Evolutionary conservation across 37 sponge, comb jelly and placozoan species (phyloP), one percentile per base, ranked within the genome.

Genomic region (Agelas oroides): DNA sequence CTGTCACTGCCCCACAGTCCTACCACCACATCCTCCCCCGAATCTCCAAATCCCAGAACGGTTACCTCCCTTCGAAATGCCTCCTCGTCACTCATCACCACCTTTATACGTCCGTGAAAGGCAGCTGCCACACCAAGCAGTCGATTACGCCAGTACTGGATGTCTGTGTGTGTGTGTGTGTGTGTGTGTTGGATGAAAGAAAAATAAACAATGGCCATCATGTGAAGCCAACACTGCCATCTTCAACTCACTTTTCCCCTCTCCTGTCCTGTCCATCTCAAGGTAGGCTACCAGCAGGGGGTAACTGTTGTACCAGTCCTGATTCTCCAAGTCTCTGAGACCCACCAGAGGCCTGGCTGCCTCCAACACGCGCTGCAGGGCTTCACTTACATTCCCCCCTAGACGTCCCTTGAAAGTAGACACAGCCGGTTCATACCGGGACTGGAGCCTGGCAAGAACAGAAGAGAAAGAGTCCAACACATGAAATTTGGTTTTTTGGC

Each of bases 11-110:
- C 88, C 68, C 58, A 88, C 36, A 88, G 39, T 33, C 72, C 88
- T 24, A 81, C 77, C 2, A 59, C 76, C 24, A 88, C 88, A 79
- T 88, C 88, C 37, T 88, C 88, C 19, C 88, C 82, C 81, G 82
- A 67, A 53, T 80, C 81, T 12, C 18, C 69, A 1, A 88, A 18
- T 2, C 82, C 88, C 24, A 88, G 69, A 2, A 62, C 71, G 66
- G 32, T 55, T 56, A 88, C 58, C 39, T 91, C 86, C 30, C 74
- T 33, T 11, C 15, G 23, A 52, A 76, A 86, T 27, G 81, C 86
- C 30, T 28, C 71, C 46, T 80, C 80, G 67, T 91, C 56, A 25
- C 53, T 59, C n/a, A 81, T 68, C 16, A 60, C 81, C 37, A 91
- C 78, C 24, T 61, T 27, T 17, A 75, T 23, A 3, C 32, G 52